Conservation (phyloP, 1,140 invertebrate genomes). For the Micrasema longulum region DNA sequence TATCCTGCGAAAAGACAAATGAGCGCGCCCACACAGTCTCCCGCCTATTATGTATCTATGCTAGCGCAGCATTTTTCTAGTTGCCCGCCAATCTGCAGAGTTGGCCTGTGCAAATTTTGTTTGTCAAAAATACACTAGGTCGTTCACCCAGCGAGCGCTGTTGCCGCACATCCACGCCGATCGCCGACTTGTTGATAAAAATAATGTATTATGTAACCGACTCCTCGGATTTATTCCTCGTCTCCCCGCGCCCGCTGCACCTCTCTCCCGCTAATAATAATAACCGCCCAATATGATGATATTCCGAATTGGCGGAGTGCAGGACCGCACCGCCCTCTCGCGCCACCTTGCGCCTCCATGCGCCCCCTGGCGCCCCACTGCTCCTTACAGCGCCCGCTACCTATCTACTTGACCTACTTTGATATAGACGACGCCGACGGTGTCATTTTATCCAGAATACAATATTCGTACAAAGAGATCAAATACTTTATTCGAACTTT, state of each 20-base stretch:
- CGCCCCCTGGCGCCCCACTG: not conserved
- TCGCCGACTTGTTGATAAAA: slow-evolving; percentile 53
- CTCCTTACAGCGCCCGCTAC: too few relatives aligned
- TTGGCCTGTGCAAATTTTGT: slow-evolving; percentile 51
- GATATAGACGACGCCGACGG: too few relatives aligned
- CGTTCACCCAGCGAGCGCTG: slow-evolving; percentile 51
- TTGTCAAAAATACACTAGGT: slow-evolving; percentile 52
- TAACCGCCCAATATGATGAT: slow-evolving; percentile 40
- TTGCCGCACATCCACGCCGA: slow-evolving; percentile 48
- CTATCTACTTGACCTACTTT: slow-evolving; percentile 10
- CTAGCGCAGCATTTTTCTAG: slow-evolving; percentile 47
- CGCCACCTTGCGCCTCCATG: too few relatives aligned
- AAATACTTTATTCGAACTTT: too few relatives aligned
- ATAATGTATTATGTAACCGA: slow-evolving; percentile 54
- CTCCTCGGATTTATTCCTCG: slow-evolving; percentile 32
- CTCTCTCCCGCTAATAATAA: slow-evolving; percentile 34
- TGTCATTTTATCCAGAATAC: too few relatives aligned
- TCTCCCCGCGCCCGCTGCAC: not conserved
- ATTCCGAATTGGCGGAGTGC: slow-evolving; percentile 29
- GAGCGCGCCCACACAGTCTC: slow-evolving; percentile 43
- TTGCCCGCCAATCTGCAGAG: slow-evolving; percentile 42
- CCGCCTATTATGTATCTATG: slow-evolving; percentile 47
- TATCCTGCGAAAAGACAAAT: slow-evolving; percentile 26
- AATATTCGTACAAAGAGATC: too few relatives aligned
- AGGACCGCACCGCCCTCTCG: slow-evolving; percentile 21